A percentile compares a stretch with the other conserved stretches of the same genome.
Evolutionary conservation across 2,888 invertebrate genomes (phyloP).

Genomic region (Xestia rhomboidea): DNA sequence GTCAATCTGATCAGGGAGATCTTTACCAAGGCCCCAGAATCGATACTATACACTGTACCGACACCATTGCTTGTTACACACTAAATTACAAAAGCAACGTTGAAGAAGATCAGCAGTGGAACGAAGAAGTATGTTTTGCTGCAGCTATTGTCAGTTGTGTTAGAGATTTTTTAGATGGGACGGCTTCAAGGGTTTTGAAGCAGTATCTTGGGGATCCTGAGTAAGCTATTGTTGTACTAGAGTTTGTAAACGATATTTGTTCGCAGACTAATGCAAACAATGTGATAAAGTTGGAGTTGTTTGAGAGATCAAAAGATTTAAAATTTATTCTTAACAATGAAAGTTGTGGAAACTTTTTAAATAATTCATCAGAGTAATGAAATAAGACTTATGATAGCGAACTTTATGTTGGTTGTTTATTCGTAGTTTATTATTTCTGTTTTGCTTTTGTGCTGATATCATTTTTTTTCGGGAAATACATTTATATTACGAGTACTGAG

Average conservation of each 20-base stretch:
- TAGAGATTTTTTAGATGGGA: slow-evolving; percentile 60
- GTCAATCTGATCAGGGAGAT: slow-evolving; percentile 71
- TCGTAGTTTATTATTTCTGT: slow-evolving; percentile 35
- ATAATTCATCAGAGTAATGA: slow-evolving; percentile 60
- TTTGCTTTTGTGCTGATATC: slow-evolving; percentile 15
- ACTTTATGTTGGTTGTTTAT: slow-evolving; percentile 42
- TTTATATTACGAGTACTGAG: not conserved
- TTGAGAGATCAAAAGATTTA: slow-evolving; percentile 61
- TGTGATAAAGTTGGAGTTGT: slow-evolving; percentile 58
- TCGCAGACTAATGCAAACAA: slow-evolving; percentile 58
- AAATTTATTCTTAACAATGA: slow-evolving; percentile 61
- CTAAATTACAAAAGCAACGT: not conserved
- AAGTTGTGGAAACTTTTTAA: slow-evolving; percentile 55
- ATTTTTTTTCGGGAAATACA: not conserved
- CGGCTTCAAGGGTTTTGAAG: slow-evolving; percentile 56
- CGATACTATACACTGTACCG: slow-evolving; percentile 40
- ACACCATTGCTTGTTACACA: slow-evolving; percentile 56
- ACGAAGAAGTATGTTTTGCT: slow-evolving; percentile 24
- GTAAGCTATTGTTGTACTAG: slow-evolving; percentile 65
- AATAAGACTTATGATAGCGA: slow-evolving; percentile 58
- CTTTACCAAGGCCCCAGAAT: slow-evolving; percentile 52
- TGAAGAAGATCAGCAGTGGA: slow-evolving; percentile 43
- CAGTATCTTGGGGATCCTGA: slow-evolving; percentile 66
- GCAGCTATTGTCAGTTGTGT: slow-evolving; percentile 52
- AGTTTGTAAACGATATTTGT: slow-evolving; percentile 65